Percentiles rank a stretch among this genome's conserved stretches.
Conservation (phyloP, 2,888 invertebrate genomes). For the Chamaedrilus cognettii region DNA sequence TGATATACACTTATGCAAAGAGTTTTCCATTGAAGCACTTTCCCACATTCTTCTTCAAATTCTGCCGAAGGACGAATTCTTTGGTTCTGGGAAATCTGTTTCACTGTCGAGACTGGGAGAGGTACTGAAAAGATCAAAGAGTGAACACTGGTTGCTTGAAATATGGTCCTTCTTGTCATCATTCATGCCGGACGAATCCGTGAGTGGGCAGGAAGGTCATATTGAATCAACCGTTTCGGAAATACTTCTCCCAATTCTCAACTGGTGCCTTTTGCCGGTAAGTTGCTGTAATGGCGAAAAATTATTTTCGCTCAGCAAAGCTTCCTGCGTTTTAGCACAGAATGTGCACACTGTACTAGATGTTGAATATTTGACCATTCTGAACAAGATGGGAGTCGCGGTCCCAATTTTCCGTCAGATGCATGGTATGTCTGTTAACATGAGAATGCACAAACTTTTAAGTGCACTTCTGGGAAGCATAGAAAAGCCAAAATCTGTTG, state of each 20-base stretch:
- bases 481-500: no score
- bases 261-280: slow-evolving; percentile 38
- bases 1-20: slow-evolving; percentile 23
- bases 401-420: no score
- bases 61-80: slow-evolving; percentile 12
- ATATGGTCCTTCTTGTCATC: slow-evolving; percentile 7
- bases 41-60: slow-evolving; percentile 28
- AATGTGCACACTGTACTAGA: no score
- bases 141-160: not conserved
- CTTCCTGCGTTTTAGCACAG: no score
- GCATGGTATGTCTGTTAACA: no score
- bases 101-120: not conserved
- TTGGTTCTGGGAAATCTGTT: not conserved
- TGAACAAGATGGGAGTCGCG: no score
- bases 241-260: slow-evolving; percentile 29
- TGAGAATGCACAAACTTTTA: no score
- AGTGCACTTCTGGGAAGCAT: no score
- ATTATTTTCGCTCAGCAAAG: slow-evolving; percentile 2
- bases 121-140: not conserved
- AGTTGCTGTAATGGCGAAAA: not conserved
- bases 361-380: no score
- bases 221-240: no score
- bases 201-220: no score
- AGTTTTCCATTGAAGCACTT: slow-evolving; percentile 31
- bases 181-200: not conserved